Evolutionary conservation across 1,140 invertebrate genomes (phyloP).

Genomic region (Aphelenchoides besseyi): DNA sequence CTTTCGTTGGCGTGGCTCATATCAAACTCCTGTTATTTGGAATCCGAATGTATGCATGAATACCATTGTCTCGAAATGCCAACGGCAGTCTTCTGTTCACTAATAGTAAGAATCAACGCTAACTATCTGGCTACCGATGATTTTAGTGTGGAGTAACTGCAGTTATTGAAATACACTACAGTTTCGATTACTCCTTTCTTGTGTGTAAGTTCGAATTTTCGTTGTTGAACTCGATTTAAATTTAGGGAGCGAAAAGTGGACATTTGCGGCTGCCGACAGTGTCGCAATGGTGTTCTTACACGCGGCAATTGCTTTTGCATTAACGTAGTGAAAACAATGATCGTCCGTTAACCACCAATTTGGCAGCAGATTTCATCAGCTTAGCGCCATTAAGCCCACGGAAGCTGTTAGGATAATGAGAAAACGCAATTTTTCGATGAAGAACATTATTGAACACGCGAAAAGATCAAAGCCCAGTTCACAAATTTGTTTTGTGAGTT

Average conservation of each 20-base stretch:
- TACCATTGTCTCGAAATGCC: slow-evolving; percentile 50
- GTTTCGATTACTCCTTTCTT: slow-evolving; percentile 38
- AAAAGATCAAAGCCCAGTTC: too few relatives aligned
- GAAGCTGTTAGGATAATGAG: too few relatives aligned
- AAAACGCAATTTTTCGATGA: too few relatives aligned
- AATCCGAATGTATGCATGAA: slow-evolving; percentile 36
- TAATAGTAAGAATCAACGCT: too few relatives aligned
- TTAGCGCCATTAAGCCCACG: too few relatives aligned
- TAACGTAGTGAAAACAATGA: slow-evolving; percentile 33
- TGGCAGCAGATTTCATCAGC: too few relatives aligned
- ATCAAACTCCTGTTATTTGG: slow-evolving; percentile 33
- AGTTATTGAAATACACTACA: slow-evolving; percentile 46
- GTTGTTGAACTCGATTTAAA: too few relatives aligned
- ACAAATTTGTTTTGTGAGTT: too few relatives aligned
- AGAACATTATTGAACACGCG: too few relatives aligned
- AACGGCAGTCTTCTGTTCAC: slow-evolving; percentile 35
- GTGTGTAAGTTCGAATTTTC: too few relatives aligned
- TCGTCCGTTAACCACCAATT: too few relatives aligned
- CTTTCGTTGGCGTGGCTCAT: slow-evolving; percentile 37
- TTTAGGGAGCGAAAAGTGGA: slow-evolving; percentile 46
- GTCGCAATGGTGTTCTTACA: slow-evolving; percentile 33
- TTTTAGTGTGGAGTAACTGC: slow-evolving; percentile 33
- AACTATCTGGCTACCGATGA: slow-evolving; percentile 17
- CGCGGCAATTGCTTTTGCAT: slow-evolving; percentile 36
- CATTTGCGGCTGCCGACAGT: slow-evolving; percentile 31